These are phyloP conservation scores for Drosophila pruinosa DNA, from an alignment of 1,140 invertebrate genomes.

Conservation along the genomic window DNA sequence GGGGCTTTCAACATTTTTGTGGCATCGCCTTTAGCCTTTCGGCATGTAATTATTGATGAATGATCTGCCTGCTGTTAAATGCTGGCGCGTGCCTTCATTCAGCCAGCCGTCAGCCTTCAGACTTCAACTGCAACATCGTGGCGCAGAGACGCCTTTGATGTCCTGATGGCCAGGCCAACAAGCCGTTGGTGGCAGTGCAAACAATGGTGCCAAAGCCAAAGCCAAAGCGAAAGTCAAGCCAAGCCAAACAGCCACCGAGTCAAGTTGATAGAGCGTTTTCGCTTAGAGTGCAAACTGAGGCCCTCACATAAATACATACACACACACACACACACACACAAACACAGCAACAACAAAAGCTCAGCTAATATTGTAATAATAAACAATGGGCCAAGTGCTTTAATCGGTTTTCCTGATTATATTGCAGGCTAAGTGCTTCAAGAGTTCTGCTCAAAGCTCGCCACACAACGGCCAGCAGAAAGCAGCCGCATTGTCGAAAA, in stretches of 20 bases:
- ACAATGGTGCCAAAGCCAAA: slow-evolving; percentile 40
- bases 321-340: not conserved
- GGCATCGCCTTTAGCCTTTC: slow-evolving; percentile 66
- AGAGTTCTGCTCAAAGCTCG: slow-evolving; percentile 16
- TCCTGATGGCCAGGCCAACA: slow-evolving; percentile 18
- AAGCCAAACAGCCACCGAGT: slow-evolving; percentile 42
- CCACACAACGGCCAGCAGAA: slow-evolving; percentile 25
- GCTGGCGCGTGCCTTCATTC: slow-evolving; percentile 45
- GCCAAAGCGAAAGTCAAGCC: slow-evolving; percentile 24
- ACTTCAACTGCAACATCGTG: slow-evolving; percentile 20
- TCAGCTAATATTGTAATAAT: slow-evolving; percentile 78
- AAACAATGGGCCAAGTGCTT: slow-evolving; percentile 78
- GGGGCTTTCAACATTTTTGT: slow-evolving; percentile 59
- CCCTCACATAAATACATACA: slow-evolving; percentile 9
- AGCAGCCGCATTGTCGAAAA: too few relatives aligned
- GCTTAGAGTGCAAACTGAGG: slow-evolving; percentile 33
- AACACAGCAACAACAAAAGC: slow-evolving; percentile 62
- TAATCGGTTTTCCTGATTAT: slow-evolving; percentile 80
- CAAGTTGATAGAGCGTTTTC: slow-evolving; percentile 43
- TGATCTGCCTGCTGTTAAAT: slow-evolving; percentile 61
- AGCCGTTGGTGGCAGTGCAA: slow-evolving; percentile 24
- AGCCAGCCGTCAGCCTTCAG: too few relatives aligned
- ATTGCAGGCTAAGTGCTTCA: slow-evolving; percentile 69
- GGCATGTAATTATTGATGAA: slow-evolving; percentile 79
- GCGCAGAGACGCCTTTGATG: slow-evolving; percentile 62